These are phyloP conservation scores for Melanotaenia boesemani DNA, from an alignment of 2,797 vertebrate genomes.

Conservation along the genomic window DNA sequence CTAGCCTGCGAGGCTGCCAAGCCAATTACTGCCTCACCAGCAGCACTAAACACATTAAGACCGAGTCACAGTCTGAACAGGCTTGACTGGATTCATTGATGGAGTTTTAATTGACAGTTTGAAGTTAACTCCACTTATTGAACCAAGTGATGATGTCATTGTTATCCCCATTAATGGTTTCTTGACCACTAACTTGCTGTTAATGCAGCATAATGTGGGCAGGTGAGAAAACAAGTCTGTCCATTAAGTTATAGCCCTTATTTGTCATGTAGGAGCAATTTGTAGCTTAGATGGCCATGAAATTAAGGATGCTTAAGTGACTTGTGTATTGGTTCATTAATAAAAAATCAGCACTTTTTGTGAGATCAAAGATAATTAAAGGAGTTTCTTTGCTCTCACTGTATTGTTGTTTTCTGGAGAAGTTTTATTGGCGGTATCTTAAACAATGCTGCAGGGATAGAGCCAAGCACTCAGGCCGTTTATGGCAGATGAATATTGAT, in stretches of 20 bases:
- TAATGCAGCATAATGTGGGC: slow-evolving; percentile 37
- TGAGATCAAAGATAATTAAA: slow-evolving; percentile 43
- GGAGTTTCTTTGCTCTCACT: slow-evolving; percentile 13
- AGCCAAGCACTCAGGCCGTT: slow-evolving; percentile 57
- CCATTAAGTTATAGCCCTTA: slow-evolving; percentile 25
- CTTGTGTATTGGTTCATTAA: slow-evolving; percentile 24
- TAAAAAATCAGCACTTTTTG: slow-evolving; percentile 41
- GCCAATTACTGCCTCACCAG: slow-evolving; percentile 68
- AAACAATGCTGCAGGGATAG: slow-evolving; percentile 31
- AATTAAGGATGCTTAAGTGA: slow-evolving; percentile 25
- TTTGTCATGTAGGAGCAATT: slow-evolving; percentile 7
- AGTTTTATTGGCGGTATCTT: slow-evolving; percentile 40
- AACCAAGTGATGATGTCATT: slow-evolving; percentile 78
- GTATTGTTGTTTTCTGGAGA: slow-evolving; percentile 47
- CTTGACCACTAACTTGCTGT: slow-evolving; percentile 47
- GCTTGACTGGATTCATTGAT: slow-evolving; percentile 68
- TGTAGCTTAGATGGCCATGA: slow-evolving; percentile 5
- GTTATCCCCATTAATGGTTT: slow-evolving; percentile 48
- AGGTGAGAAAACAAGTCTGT: slow-evolving; percentile 30
- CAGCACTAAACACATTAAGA: slow-evolving; percentile 75
- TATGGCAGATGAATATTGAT: slow-evolving; percentile 83
- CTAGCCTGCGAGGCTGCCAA: slow-evolving; percentile 62
- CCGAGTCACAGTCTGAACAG: slow-evolving; percentile 57
- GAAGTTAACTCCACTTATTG: slow-evolving; percentile 69
- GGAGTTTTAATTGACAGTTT: slow-evolving; percentile 75